Percentiles rank a stretch among this genome's conserved stretches.
These are phyloP conservation scores for Collichthys lucidus DNA, from an alignment of 2,113 vertebrate species.

Conservation along the genomic window DNA sequence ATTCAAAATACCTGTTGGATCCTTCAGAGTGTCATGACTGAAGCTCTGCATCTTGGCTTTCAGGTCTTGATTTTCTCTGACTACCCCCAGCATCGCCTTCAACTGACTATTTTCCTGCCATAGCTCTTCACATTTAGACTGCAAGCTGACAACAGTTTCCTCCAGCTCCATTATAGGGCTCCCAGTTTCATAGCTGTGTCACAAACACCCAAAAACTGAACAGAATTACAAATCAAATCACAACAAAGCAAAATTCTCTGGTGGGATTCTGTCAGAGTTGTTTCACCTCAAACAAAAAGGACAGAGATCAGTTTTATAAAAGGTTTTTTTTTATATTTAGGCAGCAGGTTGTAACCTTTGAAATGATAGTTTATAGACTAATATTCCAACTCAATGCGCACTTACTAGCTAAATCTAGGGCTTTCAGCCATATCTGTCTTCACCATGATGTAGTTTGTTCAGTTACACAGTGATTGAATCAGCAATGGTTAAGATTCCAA, in stretches of 20 bases:
- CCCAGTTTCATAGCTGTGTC: slow-evolving; percentile 57
- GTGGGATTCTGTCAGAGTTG: not conserved
- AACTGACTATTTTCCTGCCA: slow-evolving; percentile 53
- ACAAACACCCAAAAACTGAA: slow-evolving; percentile 42
- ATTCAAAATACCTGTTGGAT: slow-evolving; percentile 36
- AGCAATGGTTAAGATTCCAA: not conserved
- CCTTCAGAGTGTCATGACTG: not conserved
- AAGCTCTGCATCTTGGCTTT: slow-evolving; percentile 23
- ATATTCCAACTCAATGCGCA: not conserved
- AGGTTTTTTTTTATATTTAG: not conserved
- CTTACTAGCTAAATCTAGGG: not conserved
- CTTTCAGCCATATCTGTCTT: not conserved
- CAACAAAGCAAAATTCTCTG: slow-evolving; percentile 5
- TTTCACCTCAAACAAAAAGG: slow-evolving; percentile 32
- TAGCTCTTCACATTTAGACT: slow-evolving; percentile 47
- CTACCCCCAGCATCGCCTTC: slow-evolving; percentile 20
- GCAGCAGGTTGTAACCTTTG: slow-evolving; percentile 2
- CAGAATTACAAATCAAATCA: slow-evolving; percentile 40
- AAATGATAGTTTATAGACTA: slow-evolving; percentile 25
- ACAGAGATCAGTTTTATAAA: slow-evolving; percentile 36
- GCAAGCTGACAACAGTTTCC: slow-evolving; percentile 12
- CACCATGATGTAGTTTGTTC: slow-evolving; percentile 11
- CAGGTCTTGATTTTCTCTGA: slow-evolving; percentile 66
- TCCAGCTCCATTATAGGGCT: slow-evolving; percentile 47
- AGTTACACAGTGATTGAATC: slow-evolving; percentile 25